Evolutionary conservation across 2,888 invertebrate genomes (phyloP).

Genomic region (Ethmia dodecea): DNA sequence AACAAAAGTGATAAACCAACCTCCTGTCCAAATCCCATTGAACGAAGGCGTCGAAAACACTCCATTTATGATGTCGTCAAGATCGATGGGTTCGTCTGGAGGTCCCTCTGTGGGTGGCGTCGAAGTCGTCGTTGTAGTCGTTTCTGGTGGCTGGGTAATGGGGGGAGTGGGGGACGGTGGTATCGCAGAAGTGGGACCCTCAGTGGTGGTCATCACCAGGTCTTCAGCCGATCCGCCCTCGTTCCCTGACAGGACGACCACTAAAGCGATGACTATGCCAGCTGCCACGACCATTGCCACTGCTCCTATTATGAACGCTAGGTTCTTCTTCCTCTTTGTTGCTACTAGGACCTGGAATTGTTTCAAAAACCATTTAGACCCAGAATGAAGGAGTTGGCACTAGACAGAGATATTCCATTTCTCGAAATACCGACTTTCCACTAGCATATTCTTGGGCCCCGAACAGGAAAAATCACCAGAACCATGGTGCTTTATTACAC

Average conservation of each 20-base stretch:
- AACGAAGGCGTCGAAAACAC: conserved; percentile 81
- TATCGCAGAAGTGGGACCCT: neutral
- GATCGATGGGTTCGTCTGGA: conserved; percentile 56
- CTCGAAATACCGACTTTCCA: no score
- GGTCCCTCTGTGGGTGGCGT: conserved; percentile 18
- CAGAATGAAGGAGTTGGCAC: no score
- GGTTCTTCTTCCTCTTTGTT: conserved; percentile 72
- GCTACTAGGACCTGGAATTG: conserved; percentile 82
- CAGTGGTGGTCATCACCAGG: conserved; percentile 33
- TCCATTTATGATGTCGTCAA: conserved; percentile 86
- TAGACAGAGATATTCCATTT: no score
- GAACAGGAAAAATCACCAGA: no score
- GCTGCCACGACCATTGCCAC: conserved; percentile 74
- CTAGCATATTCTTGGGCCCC: no score
- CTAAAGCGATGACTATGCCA: conserved; percentile 79
- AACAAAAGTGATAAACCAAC: no score
- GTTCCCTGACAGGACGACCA: conserved; percentile 72
- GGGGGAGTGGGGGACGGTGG: neutral
- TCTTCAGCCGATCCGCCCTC: conserved; percentile 42
- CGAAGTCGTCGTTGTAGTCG: conserved; percentile 22
- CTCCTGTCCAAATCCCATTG: conserved; percentile 90
- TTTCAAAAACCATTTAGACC: no score
- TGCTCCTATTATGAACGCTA: conserved; percentile 74
- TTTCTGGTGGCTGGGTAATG: conserved; percentile 20
- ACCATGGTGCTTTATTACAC: no score